Conservation (phyloP, 1,140 invertebrate species). For the Pachyrhynchus sulphureomaculatus region DNA sequence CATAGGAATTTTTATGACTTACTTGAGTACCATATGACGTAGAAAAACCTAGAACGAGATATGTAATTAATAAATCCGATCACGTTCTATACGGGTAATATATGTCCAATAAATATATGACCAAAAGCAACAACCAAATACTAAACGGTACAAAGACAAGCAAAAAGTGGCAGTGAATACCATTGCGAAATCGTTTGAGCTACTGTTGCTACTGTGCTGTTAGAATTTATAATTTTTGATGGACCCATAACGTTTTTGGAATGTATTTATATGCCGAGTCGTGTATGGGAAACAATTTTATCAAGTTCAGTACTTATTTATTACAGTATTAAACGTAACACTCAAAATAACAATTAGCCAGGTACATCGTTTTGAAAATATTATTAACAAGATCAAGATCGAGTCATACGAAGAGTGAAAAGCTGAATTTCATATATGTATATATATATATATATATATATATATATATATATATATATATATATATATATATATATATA, state of each 20-base stretch:
- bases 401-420: too few species aligned
- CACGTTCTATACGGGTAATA: conserved; percentile 20
- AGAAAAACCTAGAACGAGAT: conserved; percentile 20
- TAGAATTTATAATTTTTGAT: conserved; percentile 11
- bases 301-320: too few species aligned
- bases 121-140: conserved; percentile 30
- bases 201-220: conserved; percentile 8
- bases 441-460: too few species aligned
- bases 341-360: too few species aligned
- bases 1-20: conserved; percentile 24
- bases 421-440: too few species aligned
- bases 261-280: too few species aligned
- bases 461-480: too few species aligned
- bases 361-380: too few species aligned
- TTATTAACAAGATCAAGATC: too few species aligned
- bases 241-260: background rate
- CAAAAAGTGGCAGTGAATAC: conserved; percentile 22
- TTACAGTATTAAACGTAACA: too few species aligned
- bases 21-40: conserved; percentile 25
- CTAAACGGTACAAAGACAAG: conserved; percentile 19
- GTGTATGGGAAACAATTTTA: too few species aligned
- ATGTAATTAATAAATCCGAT: conserved; percentile 24
- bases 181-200: conserved; percentile 12
- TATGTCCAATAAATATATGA: conserved; percentile 31
- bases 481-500: too few species aligned